Evolutionary conservation across 2,888 invertebrate species (phyloP).

Genomic region (Orthosia incerta): DNA sequence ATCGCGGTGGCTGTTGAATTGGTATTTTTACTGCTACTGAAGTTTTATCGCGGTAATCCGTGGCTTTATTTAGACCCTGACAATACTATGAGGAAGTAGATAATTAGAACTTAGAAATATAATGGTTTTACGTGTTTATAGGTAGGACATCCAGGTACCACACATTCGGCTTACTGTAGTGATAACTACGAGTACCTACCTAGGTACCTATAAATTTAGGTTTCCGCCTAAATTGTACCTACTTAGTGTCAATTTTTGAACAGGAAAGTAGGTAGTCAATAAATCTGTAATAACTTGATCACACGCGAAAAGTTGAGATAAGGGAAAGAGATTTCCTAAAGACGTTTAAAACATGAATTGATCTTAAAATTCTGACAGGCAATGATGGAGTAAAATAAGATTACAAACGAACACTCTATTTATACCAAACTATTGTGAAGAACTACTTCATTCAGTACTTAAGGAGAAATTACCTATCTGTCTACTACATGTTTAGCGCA

Average conservation of each 20-base stretch:
- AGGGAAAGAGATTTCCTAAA: neutral
- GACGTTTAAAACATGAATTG: neutral
- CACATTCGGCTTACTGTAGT: neutral
- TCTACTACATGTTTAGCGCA: neutral
- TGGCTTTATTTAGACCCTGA: neutral
- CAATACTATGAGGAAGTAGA: neutral
- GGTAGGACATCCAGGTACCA: neutral
- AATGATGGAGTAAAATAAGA: slow-evolving; percentile 28
- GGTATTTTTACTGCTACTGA: slow-evolving; percentile 15
- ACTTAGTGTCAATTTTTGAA: neutral
- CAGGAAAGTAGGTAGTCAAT: neutral
- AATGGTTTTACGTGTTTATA: neutral
- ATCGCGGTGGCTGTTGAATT: slow-evolving; percentile 26
- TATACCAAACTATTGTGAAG: slow-evolving; percentile 37
- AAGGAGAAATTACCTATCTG: slow-evolving; percentile 17
- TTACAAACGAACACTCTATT: slow-evolving; percentile 41
- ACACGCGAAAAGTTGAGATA: slow-evolving; percentile 6
- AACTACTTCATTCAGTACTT: slow-evolving; percentile 36
- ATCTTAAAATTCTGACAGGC: neutral
- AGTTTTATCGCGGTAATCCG: slow-evolving; percentile 18
- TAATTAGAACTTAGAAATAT: neutral
- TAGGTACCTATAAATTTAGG: neutral
- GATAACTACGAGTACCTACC: neutral
- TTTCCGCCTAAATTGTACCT: neutral
- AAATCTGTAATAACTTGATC: neutral